Base-by-base conservation (phyloP, 2,113 vertebrate species). In the Lates calcarifer region DNA sequence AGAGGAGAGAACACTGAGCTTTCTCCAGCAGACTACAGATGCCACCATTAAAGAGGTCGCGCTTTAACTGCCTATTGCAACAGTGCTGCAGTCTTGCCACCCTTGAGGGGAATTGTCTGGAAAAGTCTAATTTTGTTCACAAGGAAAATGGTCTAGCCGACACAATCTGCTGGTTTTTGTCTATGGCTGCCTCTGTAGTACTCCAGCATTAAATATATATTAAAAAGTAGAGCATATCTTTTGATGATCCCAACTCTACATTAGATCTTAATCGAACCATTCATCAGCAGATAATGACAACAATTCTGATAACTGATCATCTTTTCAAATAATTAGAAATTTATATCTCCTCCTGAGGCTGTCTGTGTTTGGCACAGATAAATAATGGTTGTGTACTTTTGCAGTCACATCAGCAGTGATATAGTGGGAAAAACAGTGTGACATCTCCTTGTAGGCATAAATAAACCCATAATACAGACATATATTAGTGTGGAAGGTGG, bases 1-100 rank as follows among this genome's bases (percentile, higher is more conserved):
- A 64, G 77, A 67, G 31, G 56, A 77, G 66, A 79, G 74, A 82
- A 62, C 43, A 67, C 22, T 28, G 31, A 74, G n/a, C 37, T 39
- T 81, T 64, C 45, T 84, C 55, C 77, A 35, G 62, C 74, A 77
- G 45, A 58, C 70, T 70, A 51, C 51, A 74, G 77, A 82, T 80
- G 62, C n/a, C 20, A 43, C 49, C 77, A 66, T 83, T 53, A 60
- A 72, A 65, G 57, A 73, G 62, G 62, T 82, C 8, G 3, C 2
- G 8, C 33, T 66, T 84, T 55, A 69, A 72, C 68, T 66, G 64
- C 37, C 15, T 24, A 14, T 62, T 51, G 64, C 65, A 62, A 17
- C 20, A 47, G 28, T 3, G 12, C 37, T 39, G n/a, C 26, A 31
- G 26, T 51, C 17, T 29, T 47, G 29, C 75, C 53, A 74, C 37